These are phyloP conservation scores for Strigamia crassipes DNA, from an alignment of 2,888 invertebrate genomes.

Conservation along the genomic window DNA sequence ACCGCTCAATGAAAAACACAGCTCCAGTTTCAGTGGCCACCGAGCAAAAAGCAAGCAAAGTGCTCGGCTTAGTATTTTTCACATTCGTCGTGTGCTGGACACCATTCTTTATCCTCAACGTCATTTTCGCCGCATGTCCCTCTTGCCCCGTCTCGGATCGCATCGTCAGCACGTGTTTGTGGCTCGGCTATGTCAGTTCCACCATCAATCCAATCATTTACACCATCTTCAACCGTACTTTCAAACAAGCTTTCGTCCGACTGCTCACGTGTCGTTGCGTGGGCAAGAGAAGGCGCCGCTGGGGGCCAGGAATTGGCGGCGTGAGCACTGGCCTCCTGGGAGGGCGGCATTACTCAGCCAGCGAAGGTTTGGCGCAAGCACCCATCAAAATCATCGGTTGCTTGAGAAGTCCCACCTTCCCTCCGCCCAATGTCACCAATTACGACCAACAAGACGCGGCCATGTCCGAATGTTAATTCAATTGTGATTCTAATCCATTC, in stretches of 20 bases:
- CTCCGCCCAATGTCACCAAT: constrained; percentile 10
- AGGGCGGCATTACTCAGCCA: constrained; percentile 44
- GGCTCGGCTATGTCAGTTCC: constrained; percentile 92
- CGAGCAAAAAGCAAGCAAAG: constrained; percentile 96
- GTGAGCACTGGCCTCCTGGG: neutral
- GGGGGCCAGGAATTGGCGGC: constrained; percentile 35
- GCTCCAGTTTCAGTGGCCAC: constrained; percentile 58
- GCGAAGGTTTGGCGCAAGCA: constrained; percentile 32
- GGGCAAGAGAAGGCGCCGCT: constrained; percentile 10
- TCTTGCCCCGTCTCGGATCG: constrained; percentile 73
- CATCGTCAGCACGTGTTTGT: constrained; percentile 84
- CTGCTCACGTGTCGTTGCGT: constrained; percentile 70
- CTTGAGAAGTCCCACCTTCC: constrained; percentile 43
- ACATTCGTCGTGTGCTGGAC: constrained; percentile 94
- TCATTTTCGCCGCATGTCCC: constrained; percentile 80
- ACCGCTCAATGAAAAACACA: constrained; percentile 43
- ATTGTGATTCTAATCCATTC: neutral
- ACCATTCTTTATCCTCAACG: constrained; percentile 90
- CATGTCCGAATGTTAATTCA: constrained; percentile 14
- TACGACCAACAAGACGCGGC: constrained; percentile 14
- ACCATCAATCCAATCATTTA: constrained; percentile 96
- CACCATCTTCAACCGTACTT: constrained; percentile 92
- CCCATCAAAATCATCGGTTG: constrained; percentile 46
- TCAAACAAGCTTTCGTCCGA: constrained; percentile 86
- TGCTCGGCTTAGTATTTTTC: constrained; percentile 90